Conservation (phyloP, 2,797 vertebrate genomes). For the Parotocinclus haroldoi region DNA sequence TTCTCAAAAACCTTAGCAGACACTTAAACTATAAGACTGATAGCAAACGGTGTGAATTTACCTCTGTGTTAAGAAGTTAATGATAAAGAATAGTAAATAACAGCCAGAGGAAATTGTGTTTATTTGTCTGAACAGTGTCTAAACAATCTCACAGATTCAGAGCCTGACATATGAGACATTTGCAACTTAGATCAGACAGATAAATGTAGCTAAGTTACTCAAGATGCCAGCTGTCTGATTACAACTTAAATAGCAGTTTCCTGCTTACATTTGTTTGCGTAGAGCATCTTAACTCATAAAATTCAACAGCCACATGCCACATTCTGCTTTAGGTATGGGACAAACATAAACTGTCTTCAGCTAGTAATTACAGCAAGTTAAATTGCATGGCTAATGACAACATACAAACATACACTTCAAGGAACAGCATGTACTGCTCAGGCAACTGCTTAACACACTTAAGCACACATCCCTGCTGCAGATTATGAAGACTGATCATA, state of each 20-base stretch:
- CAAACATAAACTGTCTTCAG: constrained; percentile 2
- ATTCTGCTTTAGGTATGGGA: constrained; percentile 6
- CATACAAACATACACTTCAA: background rate
- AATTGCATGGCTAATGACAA: constrained; percentile 1
- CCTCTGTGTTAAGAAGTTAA: no score
- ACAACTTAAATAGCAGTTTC: constrained; percentile 23
- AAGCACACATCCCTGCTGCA: background rate
- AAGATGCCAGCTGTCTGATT: background rate
- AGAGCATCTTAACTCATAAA: constrained; percentile 1
- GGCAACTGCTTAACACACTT: background rate
- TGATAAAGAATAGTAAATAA: background rate
- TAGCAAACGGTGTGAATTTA: background rate
- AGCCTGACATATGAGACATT: no score
- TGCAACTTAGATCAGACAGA: no score
- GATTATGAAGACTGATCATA: background rate
- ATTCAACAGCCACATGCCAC: background rate
- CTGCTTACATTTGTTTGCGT: constrained; percentile 14
- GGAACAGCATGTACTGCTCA: constrained; percentile 10
- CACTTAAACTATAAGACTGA: background rate
- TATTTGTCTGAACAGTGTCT: background rate
- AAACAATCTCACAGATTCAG: background rate
- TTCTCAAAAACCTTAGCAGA: background rate
- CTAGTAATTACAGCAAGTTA: constrained; percentile 23
- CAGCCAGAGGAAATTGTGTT: no score
- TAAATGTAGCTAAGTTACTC: no score